Base-by-base conservation (phyloP, 2,888 invertebrate species). In the Drosophila diplacantha region DNA sequence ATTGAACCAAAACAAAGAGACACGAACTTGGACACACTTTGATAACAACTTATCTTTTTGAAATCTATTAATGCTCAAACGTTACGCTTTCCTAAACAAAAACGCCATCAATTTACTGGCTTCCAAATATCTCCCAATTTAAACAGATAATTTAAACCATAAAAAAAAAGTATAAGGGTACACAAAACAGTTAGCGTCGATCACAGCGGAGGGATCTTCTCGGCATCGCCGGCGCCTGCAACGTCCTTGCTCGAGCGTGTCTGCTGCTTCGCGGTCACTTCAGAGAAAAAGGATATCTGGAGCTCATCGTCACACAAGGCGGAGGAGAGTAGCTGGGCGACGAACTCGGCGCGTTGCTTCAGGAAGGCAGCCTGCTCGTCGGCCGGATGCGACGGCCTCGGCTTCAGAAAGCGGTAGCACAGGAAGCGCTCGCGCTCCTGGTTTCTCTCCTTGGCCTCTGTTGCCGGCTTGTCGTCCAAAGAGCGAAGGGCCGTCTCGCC, bases 261-360 rank as follows among this genome's bases (percentile, higher is more conserved):
- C 24, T 31, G 35, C n/a, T 14, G 5, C 41, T 60, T 58, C 5
- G 18, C 29, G 12, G 3, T 26, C 1, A 12, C 8, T 9, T 16
- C 39, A 7, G 2, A 26, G 8, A 31, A 12, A 0, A 18, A 14
- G 3, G 44, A 20, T 12, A 50, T n/a, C 37, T 38, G 37, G 16
- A 76, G 62, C 6, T 79, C 52, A 32, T 79, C 78, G 26, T 74
- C 77, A n/a, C 65, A 61, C 16, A 81, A 51, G 12, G 78, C 65
- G 16, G 80, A 81, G 12, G 70, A 65, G 3, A 81, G 8, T 16
- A 81, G 52, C 14, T 81, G 81, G 34, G 77, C 49, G 3, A 81
- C 80, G 14, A 81, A 81, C 3, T 81, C 80, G 5, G 80, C 69
- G 2, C 80, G 81, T 4, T 75, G 57, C 0, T 53, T 22, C 4